Conservation (phyloP, 2,797 vertebrate species). For the Simalia tracyae region DNA sequence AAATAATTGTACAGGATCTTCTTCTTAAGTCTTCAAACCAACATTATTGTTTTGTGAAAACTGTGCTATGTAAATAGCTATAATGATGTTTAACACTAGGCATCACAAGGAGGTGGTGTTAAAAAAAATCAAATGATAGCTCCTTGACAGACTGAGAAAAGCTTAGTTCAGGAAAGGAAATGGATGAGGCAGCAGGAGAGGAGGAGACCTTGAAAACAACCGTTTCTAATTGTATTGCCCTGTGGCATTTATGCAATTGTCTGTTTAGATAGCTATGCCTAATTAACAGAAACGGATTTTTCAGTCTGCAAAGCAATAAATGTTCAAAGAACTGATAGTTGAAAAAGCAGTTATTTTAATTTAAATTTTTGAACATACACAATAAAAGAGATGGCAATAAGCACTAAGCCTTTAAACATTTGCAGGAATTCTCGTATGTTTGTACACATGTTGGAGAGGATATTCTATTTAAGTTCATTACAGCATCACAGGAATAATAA, state of each 20-base stretch:
- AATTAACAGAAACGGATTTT: conserved; percentile 10
- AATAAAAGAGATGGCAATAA: conserved; percentile 39
- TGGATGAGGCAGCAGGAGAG: conserved; percentile 12
- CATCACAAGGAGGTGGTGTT: conserved; percentile 17
- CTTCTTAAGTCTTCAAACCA: conserved; percentile 17
- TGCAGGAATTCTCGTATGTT: conserved; percentile 65
- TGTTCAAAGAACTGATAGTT: conserved; percentile 31
- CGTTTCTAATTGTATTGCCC: conserved; percentile 20
- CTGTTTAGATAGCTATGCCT: conserved; percentile 1
- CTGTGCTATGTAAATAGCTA: conserved; percentile 6
- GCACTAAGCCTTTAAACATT: conserved; percentile 37
- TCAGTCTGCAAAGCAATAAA: conserved; percentile 27
- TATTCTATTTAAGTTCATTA: conserved; percentile 72
- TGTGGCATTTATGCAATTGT: conserved; percentile 9
- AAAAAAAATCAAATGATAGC: conserved; percentile 7
- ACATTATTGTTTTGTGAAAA: not conserved
- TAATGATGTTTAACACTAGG: not conserved
- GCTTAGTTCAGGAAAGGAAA: conserved; percentile 5
- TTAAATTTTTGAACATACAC: conserved; percentile 49
- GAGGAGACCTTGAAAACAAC: not conserved
- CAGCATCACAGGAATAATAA: conserved; percentile 51
- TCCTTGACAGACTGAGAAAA: conserved; percentile 26
- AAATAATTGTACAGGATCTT: conserved; percentile 11
- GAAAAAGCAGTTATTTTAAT: conserved; percentile 48
- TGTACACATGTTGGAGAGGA: conserved; percentile 70